Base-by-base conservation (phyloP, 2,888 invertebrate species). In the Podotricha telesiphe region DNA sequence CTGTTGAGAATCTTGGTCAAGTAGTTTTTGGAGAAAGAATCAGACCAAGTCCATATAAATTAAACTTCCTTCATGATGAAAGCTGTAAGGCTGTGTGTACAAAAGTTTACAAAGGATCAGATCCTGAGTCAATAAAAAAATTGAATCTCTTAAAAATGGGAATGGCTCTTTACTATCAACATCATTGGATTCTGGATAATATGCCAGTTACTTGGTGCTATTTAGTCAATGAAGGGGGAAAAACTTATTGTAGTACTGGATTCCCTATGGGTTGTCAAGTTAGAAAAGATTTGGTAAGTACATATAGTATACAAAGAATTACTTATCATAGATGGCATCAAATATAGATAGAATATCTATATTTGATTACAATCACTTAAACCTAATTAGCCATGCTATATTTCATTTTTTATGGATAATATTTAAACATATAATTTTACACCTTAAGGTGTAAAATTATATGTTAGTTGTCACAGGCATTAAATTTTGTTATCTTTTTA, bases 161-260 rank as follows among this genome's bases (percentile, higher is more conserved):
- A 71, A 98, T 99, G 94, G 96, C 96, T 70, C 93, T 98, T 65
- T 99, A 99, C 87, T 99, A 99, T 87, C 98, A 99, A 80, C 99
- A 99, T 89, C 99, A 99, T 87, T 99, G 99, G 99, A 98, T 98
- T 79, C 94, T 98, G 73, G 99, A 99, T 89, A 99, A 99, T 86
- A 99, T 99, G 99, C 99, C 99, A 0, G 97, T 99, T 1, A 99
- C 99, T 0, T 99, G 98, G 97, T 99, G 99, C 87, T 98, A 98
- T 86, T 82, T 95, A 67, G 95, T 96, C 72, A 95, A 95, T 77
- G 95, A 95, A 75, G 90, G 88, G 55, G 94, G 94, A 17, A 94
- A 95, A 76, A 95, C 95, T 72, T 98, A 96, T 84, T 99, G 99
- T 86, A 97, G 97, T 73, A 98, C 97, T 51, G 99, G 99, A 11